phyloP scores from a whole-genome alignment of 2,888 invertebrate genomes.

The Ochlodes sylvanus region DNA sequence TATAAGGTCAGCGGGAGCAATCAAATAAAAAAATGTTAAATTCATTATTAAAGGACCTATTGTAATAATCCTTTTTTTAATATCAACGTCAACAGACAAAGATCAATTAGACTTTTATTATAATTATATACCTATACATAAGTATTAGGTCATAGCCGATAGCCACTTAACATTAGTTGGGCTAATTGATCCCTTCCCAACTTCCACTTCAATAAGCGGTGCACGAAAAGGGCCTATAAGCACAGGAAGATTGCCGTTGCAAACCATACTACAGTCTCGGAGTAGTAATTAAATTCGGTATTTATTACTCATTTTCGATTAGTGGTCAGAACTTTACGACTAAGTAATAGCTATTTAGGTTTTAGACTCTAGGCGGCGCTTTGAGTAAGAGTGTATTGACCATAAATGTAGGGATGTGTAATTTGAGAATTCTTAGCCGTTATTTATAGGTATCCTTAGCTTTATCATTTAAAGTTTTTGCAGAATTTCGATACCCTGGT shows the following conservation, averaged over 20 bases:
- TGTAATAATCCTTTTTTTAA: too few relatives aligned
- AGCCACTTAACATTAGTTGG: too few relatives aligned
- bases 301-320: constrained; percentile 16
- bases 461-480: background rate
- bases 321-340: constrained; percentile 13
- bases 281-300: constrained; percentile 10
- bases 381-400: background rate
- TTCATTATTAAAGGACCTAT: too few relatives aligned
- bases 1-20: too few relatives aligned
- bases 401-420: background rate
- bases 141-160: too few relatives aligned
- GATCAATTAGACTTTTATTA: too few relatives aligned
- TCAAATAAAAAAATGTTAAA: too few relatives aligned
- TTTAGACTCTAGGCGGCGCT: background rate
- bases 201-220: too few relatives aligned
- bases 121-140: too few relatives aligned
- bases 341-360: background rate
- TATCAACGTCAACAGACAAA: too few relatives aligned
- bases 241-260: background rate
- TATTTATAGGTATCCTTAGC: background rate
- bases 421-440: background rate
- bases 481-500: too few relatives aligned
- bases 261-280: background rate
- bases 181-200: too few relatives aligned
- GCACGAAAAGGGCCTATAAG: background rate